phyloP scores from a whole-genome alignment of 2,888 invertebrate species.

The Helleia helle region DNA sequence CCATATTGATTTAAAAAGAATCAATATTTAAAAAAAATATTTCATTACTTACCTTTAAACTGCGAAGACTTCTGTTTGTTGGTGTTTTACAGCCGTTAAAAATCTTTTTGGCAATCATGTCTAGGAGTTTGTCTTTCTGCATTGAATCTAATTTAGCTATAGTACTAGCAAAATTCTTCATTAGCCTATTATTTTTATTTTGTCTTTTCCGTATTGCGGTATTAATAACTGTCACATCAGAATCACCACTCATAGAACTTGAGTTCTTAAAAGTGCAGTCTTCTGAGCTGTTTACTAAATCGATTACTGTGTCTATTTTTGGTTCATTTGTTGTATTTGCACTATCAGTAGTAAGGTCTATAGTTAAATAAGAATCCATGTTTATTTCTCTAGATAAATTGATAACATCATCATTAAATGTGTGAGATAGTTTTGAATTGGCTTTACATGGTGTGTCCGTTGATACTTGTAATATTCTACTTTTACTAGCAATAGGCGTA shows the following conservation, averaged over 20 bases:
- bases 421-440: constrained; percentile 18
- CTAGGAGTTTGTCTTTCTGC: constrained; percentile 43
- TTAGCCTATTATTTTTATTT: constrained; percentile 23
- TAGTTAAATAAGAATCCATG: constrained; percentile 43
- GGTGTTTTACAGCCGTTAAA: constrained; percentile 42
- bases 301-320: constrained; percentile 30
- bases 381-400: constrained; percentile 44
- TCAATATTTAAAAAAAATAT: no score
- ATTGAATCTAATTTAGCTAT: constrained; percentile 38
- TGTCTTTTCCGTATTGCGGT: constrained; percentile 18
- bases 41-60: constrained; percentile 29
- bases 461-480: no score
- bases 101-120: constrained; percentile 45
- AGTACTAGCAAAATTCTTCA: constrained; percentile 39
- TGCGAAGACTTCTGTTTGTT: constrained; percentile 22
- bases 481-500: constrained; percentile 31
- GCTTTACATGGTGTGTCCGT: no score
- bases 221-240: constrained; percentile 44
- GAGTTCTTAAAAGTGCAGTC: constrained; percentile 35
- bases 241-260: constrained; percentile 47
- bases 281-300: constrained; percentile 35
- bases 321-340: constrained; percentile 16
- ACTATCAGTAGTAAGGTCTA: constrained; percentile 45
- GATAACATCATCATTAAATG: constrained; percentile 26
- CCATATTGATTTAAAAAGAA: no score